Evolutionary conservation across 1,140 invertebrate species (phyloP).

Genomic region (Camponotus pennsylvanicus): DNA sequence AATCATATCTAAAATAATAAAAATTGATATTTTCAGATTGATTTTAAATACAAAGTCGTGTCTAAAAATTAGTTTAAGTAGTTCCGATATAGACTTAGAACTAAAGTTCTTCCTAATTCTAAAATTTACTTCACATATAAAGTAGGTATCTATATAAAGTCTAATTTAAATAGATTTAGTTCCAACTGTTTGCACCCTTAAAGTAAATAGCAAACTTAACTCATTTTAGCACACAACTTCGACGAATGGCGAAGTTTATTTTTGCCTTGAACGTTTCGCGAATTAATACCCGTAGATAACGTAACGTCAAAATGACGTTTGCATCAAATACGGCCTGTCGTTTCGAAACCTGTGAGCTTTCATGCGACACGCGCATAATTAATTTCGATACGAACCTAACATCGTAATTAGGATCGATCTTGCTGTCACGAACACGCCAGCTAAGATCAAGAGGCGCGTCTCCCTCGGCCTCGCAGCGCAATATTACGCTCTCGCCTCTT

Average conservation of each 20-base stretch:
- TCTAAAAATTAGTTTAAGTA: no score
- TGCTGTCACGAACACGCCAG: conserved; percentile 86
- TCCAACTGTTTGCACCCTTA: neutral
- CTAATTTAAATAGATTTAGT: no score
- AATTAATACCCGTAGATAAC: neutral
- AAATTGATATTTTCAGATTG: no score
- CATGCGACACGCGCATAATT: conserved; percentile 65
- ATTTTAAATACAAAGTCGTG: no score
- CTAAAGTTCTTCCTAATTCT: neutral
- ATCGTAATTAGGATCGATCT: conserved; percentile 86
- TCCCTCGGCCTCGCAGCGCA: conserved; percentile 88
- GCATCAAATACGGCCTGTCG: neutral
- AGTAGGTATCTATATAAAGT: no score
- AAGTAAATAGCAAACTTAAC: neutral
- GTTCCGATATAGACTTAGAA: no score
- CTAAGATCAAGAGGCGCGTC: conserved; percentile 88
- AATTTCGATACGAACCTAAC: conserved; percentile 83
- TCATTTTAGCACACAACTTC: neutral
- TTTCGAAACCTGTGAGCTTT: conserved; percentile 6
- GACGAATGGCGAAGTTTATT: neutral
- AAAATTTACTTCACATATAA: neutral
- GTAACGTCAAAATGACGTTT: conserved; percentile 2
- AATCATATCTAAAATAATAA: no score
- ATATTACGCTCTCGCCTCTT: conserved; percentile 85
- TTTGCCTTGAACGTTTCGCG: neutral